phyloP scores from a whole-genome alignment of 2,797 vertebrate species.

The Pyrocephalus nanus region DNA sequence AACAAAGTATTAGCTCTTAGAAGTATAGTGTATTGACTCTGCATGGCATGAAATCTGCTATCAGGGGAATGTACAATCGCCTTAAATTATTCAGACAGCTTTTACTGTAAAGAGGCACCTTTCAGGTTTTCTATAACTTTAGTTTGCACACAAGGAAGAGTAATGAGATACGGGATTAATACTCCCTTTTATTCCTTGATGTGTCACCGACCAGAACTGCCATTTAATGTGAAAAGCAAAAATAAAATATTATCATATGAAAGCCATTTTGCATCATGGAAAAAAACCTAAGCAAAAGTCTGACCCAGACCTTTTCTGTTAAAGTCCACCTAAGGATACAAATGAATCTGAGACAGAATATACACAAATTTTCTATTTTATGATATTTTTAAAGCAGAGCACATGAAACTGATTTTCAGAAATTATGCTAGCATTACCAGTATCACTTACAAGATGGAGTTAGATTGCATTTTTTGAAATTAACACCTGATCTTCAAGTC shows the following conservation, averaged over 20 bases:
- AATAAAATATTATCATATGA: not conserved
- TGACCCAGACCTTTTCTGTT: not conserved
- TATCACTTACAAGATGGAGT: not conserved
- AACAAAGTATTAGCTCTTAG: not conserved
- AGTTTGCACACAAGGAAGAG: not conserved
- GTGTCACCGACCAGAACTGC: not conserved
- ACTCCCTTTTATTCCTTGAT: not conserved
- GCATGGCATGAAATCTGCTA: not conserved
- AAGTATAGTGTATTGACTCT: not conserved
- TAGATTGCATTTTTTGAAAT: not conserved
- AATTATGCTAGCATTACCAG: not conserved
- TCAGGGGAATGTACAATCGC: not conserved
- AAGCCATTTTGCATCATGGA: not conserved
- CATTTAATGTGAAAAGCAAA: not conserved
- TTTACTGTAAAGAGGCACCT: not conserved
- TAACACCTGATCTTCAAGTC: not conserved
- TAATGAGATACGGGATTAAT: not conserved
- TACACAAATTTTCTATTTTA: not conserved
- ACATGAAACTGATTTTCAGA: not conserved
- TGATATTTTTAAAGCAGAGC: not conserved
- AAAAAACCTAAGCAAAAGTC: not conserved
- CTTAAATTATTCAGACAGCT: not conserved
- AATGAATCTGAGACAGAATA: not conserved
- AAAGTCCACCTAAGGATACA: not conserved
- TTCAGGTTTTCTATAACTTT: not conserved